Percentiles rank a stretch among this genome's conserved stretches.
phyloP scores from a whole-genome alignment of 2,888 invertebrate genomes.

The Hemithea aestivaria region DNA sequence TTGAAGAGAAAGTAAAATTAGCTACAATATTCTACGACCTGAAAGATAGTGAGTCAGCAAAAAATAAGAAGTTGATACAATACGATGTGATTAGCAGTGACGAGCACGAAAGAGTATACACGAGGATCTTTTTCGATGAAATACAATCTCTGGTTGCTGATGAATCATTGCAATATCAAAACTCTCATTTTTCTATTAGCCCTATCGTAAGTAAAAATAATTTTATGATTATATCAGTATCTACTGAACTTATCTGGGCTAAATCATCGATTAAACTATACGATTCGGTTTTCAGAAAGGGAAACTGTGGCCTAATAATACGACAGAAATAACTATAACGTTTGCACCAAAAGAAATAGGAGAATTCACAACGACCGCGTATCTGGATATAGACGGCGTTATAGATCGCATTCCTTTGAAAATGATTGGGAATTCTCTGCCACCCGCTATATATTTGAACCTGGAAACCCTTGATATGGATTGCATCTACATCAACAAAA shows the following conservation, averaged over 20 bases:
- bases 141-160: constrained; percentile 64
- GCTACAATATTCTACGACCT: constrained; percentile 56
- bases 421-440: constrained; percentile 76
- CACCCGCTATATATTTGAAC: constrained; percentile 78
- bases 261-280: no score
- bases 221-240: background rate
- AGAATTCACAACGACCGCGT: constrained; percentile 68
- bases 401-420: constrained; percentile 70
- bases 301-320: constrained; percentile 78
- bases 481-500: constrained; percentile 77
- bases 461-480: constrained; percentile 77
- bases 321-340: constrained; percentile 70
- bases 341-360: constrained; percentile 78
- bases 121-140: constrained; percentile 67
- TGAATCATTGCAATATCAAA: constrained; percentile 53
- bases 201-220: constrained; percentile 69
- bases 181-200: constrained; percentile 69
- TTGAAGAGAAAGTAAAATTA: constrained; percentile 63
- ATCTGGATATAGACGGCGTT: constrained; percentile 80
- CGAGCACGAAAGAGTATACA: constrained; percentile 65
- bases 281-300: constrained; percentile 68
- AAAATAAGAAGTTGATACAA: constrained; percentile 54
- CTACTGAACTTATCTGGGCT: no score
- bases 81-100: constrained; percentile 64
- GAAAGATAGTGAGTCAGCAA: constrained; percentile 55